These are phyloP conservation scores for Cerastis rubricosa DNA, from an alignment of 2,888 invertebrate genomes.

Conservation along the genomic window DNA sequence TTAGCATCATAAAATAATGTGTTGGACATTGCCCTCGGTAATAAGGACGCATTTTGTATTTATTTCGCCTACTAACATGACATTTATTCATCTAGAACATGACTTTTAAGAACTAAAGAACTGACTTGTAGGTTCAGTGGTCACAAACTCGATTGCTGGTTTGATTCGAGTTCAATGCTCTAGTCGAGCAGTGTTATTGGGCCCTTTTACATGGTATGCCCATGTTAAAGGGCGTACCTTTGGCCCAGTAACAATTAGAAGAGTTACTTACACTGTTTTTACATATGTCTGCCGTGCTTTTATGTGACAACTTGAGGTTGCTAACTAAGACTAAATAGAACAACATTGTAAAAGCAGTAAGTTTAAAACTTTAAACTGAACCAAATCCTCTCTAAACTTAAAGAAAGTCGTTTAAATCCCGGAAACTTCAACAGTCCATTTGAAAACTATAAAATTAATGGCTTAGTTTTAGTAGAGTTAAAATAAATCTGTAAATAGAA, in stretches of 20 bases:
- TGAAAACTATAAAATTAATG: constrained; percentile 46
- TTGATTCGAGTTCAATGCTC: constrained; percentile 1
- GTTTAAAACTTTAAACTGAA: constrained; percentile 14
- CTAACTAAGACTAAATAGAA: constrained; percentile 8
- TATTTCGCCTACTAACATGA: background rate
- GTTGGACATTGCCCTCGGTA: background rate
- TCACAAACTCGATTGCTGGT: background rate
- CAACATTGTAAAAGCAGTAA: constrained; percentile 10
- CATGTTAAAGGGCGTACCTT: no score
- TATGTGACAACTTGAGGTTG: no score
- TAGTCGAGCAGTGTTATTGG: background rate
- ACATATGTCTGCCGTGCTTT: no score
- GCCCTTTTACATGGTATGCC: no score
- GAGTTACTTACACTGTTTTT: no score
- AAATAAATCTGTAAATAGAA: constrained; percentile 33
- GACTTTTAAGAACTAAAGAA: background rate
- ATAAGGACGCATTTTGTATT: background rate
- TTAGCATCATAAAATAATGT: background rate
- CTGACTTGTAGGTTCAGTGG: background rate
- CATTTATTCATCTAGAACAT: background rate
- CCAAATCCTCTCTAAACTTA: constrained; percentile 10
- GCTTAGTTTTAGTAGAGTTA: constrained; percentile 27
- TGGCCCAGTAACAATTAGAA: no score
- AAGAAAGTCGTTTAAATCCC: constrained; percentile 38
- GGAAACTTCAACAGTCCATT: constrained; percentile 40